Evolutionary conservation across 1,140 invertebrate genomes (phyloP), one percentile per base, ranked within the genome.

Genomic region (Bicyclus anynana): DNA sequence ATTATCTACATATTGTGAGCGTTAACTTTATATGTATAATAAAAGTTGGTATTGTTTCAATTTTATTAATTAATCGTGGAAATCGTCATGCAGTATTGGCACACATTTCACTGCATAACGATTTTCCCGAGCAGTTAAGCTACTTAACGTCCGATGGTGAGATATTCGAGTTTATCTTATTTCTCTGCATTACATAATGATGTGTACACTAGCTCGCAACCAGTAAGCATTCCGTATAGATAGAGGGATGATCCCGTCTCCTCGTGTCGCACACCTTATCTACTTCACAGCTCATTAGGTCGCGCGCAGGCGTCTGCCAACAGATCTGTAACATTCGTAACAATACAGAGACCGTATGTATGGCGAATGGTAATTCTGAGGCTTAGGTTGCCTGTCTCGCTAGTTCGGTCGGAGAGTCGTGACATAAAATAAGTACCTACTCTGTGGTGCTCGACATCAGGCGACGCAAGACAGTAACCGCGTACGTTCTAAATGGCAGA

Each of bases 271-370:
- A 63, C 76, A 79, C 80, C 78, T 88, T 89, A 89, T 89, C 87
- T 84, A 50, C 68, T 89, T 89, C 79, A 88, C 87, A 84, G 84
- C 79, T 89, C 87, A 89, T 89, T 89, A 89, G 79, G 71, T 77
- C 70, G 54, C 69, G 74, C 72, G 74, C 74, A 70, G 74, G 69
- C 62, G 70, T 65, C 72, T 73, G 72, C 69, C 69, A 80, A 68
- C 77, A 89, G 77, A 85, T 84, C 78, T 80, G 67, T 72, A 61
- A 77, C 73, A 85, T 87, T 89, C 87, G 76, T 84, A 82, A 85
- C 86, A 89, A 88, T 89, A 85, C 76, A 77, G 59, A 67, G 64
- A 75, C 62, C 69, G 67, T 68, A 65, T 62, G 66, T 71, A 70
- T 79, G 61, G 75, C 67, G 79, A 83, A 81, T 79, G 74, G 65